Percentiles rank a stretch among this genome's conserved stretches.
phyloP scores from a whole-genome alignment of 2,113 vertebrate species.

The Petrocephalus microphthalmus region DNA sequence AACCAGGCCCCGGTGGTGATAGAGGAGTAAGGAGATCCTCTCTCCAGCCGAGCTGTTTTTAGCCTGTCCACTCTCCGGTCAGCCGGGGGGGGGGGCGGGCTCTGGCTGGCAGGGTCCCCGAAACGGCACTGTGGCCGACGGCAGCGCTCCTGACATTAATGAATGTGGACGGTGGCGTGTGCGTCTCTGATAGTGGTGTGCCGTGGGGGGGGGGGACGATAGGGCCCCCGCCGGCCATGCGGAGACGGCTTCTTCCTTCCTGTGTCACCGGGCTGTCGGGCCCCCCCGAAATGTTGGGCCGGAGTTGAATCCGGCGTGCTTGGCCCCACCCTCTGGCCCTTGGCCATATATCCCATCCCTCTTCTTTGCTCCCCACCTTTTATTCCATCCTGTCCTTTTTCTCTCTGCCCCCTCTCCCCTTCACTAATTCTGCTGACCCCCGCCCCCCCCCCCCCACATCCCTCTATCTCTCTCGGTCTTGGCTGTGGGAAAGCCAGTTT shows the following conservation, averaged over 20 bases:
- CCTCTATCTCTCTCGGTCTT: constrained; percentile 28
- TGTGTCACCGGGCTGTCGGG: background rate
- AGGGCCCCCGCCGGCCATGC: background rate
- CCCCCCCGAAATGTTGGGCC: background rate
- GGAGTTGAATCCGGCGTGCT: background rate
- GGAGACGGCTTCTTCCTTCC: background rate
- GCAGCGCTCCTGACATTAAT: background rate
- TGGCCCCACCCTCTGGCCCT: background rate
- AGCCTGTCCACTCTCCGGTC: background rate
- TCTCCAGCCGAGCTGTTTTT: background rate
- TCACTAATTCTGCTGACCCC: constrained; percentile 22
- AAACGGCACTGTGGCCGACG: background rate
- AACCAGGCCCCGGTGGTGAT: background rate
- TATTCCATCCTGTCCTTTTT: constrained; percentile 30
- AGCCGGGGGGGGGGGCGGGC: too few species aligned
- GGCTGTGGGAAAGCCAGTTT: constrained; percentile 75
- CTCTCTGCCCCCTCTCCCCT: constrained; percentile 18
- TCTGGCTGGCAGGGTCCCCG: background rate
- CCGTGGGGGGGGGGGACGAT: background rate
- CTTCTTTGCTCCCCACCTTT: background rate
- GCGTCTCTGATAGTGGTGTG: background rate
- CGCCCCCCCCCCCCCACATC: background rate
- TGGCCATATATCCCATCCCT: background rate
- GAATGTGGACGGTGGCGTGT: background rate
- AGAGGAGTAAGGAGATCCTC: background rate